Percentiles rank a stretch among this genome's conserved stretches.
These are phyloP conservation scores for Galemys pyrenaicus DNA, from an alignment of 2,113 vertebrate genomes.

Conservation along the genomic window DNA sequence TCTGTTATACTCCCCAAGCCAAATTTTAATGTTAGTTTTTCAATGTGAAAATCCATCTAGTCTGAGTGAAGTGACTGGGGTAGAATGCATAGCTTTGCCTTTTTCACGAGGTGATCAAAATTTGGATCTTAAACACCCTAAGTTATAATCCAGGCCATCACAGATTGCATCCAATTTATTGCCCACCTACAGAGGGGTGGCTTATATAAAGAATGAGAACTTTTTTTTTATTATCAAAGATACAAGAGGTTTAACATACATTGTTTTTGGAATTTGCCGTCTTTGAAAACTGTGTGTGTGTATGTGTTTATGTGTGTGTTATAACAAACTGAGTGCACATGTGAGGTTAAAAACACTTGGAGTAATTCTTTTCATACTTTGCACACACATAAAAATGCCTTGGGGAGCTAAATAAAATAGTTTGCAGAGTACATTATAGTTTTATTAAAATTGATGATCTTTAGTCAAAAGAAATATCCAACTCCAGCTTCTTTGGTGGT, in stretches of 20 bases:
- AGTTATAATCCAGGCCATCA: background rate
- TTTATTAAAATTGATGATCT: background rate
- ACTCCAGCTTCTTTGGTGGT: background rate
- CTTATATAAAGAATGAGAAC: background rate
- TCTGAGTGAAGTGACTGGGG: background rate
- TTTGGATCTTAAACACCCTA: constrained; percentile 49
- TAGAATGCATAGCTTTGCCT: background rate
- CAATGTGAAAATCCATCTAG: background rate
- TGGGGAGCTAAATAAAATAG: background rate
- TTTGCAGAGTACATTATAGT: background rate
- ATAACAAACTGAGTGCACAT: background rate
- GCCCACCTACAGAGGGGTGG: background rate
- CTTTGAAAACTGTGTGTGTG: background rate
- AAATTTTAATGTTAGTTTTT: constrained; percentile 74
- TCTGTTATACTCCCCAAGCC: constrained; percentile 57
- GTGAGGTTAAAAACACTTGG: background rate
- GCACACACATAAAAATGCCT: background rate
- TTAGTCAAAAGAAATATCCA: background rate
- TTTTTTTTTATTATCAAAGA: constrained; percentile 18
- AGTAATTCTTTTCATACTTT: constrained; percentile 19
- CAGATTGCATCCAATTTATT: background rate
- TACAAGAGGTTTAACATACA: background rate
- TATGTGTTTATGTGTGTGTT: background rate
- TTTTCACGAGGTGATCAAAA: background rate
- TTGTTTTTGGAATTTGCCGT: background rate